phyloP scores from a whole-genome alignment of 2,797 vertebrate species.

The Cyclopterus lumpus region DNA sequence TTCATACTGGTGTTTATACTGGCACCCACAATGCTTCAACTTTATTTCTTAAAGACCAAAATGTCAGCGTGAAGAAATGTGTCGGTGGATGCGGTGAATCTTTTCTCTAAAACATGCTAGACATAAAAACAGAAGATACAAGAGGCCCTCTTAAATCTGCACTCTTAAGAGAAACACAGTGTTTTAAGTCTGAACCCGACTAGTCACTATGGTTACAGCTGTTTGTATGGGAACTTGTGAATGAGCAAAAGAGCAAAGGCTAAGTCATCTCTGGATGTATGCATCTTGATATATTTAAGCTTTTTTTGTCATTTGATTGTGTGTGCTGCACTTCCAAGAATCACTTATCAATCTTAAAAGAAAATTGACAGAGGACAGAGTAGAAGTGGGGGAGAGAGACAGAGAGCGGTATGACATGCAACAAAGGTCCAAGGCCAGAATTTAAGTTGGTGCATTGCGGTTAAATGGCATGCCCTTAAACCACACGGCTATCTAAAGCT shows the following conservation, averaged over 20 bases:
- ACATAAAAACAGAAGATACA: neutral
- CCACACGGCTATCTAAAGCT: neutral
- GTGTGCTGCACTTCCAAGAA: no score
- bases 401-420: neutral
- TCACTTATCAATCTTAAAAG: no score
- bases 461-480: neutral
- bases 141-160: neutral
- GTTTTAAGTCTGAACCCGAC: conserved; percentile 49
- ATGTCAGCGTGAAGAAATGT: conserved; percentile 19
- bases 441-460: neutral
- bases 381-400: no score
- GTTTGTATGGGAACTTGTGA: conserved; percentile 52
- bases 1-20: conserved; percentile 34
- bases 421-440: neutral
- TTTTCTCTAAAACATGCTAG: conserved; percentile 1
- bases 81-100: conserved; percentile 11
- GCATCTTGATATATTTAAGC: neutral
- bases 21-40: conserved; percentile 21
- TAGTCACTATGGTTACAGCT: conserved; percentile 48
- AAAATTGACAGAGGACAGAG: neutral
- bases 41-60: conserved; percentile 23
- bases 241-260: conserved; percentile 14
- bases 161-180: conserved; percentile 18
- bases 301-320: neutral
- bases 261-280: conserved; percentile 2